Evolutionary conservation across 1,140 invertebrate genomes (phyloP).

Genomic region (Magallana gigas): DNA sequence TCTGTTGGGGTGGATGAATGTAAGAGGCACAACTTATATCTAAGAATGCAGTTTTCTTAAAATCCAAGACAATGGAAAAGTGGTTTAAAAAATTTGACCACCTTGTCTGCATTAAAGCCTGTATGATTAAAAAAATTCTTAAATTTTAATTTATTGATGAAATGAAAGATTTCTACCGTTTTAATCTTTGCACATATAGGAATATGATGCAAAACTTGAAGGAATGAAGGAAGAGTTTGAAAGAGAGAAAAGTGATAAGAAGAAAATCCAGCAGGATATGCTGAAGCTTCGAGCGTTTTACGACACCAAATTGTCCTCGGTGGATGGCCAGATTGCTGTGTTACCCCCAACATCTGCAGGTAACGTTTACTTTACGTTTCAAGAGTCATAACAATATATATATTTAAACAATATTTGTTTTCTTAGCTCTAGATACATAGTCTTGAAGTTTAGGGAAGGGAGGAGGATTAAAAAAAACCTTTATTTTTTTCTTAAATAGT

Average conservation of each 20-base stretch:
- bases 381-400: too few relatives aligned
- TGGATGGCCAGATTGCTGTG: constrained; percentile 77
- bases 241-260: constrained; percentile 82
- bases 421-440: neutral
- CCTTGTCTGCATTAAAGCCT: too few relatives aligned
- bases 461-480: neutral
- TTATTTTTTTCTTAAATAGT: neutral
- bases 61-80: too few relatives aligned
- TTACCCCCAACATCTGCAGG: constrained; percentile 72
- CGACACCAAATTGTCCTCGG: constrained; percentile 80
- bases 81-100: too few relatives aligned
- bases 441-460: too few relatives aligned
- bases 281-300: constrained; percentile 82
- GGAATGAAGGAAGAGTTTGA: constrained; percentile 82
- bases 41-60: too few relatives aligned
- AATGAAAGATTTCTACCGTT: neutral
- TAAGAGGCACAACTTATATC: too few relatives aligned
- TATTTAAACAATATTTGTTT: neutral
- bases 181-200: constrained; percentile 69
- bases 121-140: too few relatives aligned
- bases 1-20: neutral
- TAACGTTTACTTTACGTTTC: constrained; percentile 39
- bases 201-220: constrained; percentile 81
- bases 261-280: constrained; percentile 83
- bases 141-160: neutral